Evolutionary conservation across 2,797 vertebrate genomes (phyloP).

Genomic region (Erithacus rubecula): DNA sequence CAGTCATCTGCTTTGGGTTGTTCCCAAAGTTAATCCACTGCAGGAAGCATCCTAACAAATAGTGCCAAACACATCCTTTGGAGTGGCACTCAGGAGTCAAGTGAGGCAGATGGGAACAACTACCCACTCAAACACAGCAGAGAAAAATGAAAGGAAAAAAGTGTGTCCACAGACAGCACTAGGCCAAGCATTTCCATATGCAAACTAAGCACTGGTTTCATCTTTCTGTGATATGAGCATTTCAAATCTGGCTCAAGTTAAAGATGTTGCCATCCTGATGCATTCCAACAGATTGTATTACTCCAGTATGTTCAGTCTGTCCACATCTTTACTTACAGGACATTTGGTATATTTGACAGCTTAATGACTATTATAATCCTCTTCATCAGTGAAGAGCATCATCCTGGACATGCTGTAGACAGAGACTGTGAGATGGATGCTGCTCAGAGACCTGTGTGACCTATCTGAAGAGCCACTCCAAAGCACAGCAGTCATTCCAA

Average conservation of each 20-base stretch:
- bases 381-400: neutral
- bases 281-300: neutral
- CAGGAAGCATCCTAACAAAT: neutral
- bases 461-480: neutral
- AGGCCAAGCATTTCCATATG: neutral
- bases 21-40: neutral
- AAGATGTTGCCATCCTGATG: neutral
- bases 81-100: neutral
- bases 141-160: neutral
- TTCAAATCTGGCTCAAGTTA: neutral
- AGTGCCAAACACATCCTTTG: neutral
- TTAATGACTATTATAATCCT: slow-evolving; percentile 15
- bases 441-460: neutral
- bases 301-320: neutral
- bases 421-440: neutral
- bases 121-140: neutral
- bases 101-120: neutral
- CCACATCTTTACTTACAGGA: neutral
- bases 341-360: neutral
- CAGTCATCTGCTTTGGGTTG: neutral
- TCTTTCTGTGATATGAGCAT: neutral
- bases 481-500: neutral
- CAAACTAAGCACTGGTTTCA: neutral
- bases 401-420: neutral
- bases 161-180: neutral